Evolutionary conservation across 1,140 invertebrate genomes (phyloP).

Genomic region (Sminthurinus signatus): DNA sequence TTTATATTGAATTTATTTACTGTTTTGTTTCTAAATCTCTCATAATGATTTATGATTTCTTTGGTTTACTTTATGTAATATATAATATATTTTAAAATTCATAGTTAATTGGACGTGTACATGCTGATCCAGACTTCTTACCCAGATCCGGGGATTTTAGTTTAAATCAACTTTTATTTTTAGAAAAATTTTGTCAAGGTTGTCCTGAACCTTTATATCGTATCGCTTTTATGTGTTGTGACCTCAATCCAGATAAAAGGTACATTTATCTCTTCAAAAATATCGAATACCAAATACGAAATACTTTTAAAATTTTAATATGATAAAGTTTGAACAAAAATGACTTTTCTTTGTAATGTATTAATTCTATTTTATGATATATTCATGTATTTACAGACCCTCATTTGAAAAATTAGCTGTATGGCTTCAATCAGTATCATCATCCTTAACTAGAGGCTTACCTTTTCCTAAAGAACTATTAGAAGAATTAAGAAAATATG

Average conservation of each 20-base stretch:
- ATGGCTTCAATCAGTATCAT: conserved; percentile 69
- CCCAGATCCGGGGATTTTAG: conserved; percentile 85
- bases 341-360: no score
- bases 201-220: conserved; percentile 83
- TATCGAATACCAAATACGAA: no score
- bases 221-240: conserved; percentile 80
- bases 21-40: no score
- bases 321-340: neutral
- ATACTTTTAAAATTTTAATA: neutral
- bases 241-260: conserved; percentile 78
- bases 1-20: no score
- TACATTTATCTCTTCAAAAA: no score
- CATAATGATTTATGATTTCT: no score
- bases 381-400: conserved; percentile 55
- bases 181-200: conserved; percentile 76
- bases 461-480: conserved; percentile 60
- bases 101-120: conserved; percentile 83
- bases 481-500: conserved; percentile 67
- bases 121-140: conserved; percentile 86
- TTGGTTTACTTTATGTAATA: no score
- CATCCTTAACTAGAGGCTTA: conserved; percentile 60
- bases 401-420: conserved; percentile 78
- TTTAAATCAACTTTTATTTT: conserved; percentile 76
- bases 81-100: conserved; percentile 1
- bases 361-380: no score